Percentiles rank a stretch among this genome's conserved stretches.
Conservation (phyloP, 92 coral and sea anemone genomes). For the Phymanthus crucifer region DNA sequence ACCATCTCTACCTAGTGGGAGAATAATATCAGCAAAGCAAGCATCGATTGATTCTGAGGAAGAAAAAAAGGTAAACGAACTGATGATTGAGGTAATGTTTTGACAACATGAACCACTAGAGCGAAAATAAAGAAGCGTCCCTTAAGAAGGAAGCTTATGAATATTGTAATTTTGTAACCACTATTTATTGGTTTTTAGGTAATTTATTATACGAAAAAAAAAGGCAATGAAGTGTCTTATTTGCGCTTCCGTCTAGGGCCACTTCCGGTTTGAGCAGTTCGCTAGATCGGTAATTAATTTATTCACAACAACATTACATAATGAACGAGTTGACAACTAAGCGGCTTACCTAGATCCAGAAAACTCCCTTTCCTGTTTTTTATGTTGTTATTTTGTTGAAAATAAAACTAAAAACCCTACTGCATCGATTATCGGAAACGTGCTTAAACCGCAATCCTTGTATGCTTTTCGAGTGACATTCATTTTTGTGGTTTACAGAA, state of each 20-base stretch:
- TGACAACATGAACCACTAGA: background rate
- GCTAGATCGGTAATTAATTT: background rate
- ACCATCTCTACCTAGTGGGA: constrained; percentile 5
- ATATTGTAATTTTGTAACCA: background rate
- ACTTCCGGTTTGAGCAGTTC: background rate
- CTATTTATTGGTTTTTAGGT: background rate
- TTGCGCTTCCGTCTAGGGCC: background rate
- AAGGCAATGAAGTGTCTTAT: background rate
- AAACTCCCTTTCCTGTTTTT: background rate
- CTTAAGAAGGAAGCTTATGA: background rate
- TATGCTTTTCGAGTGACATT: background rate
- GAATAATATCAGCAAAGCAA: constrained; percentile 9
- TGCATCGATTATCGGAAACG: no score
- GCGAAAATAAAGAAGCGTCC: background rate
- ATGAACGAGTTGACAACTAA: background rate
- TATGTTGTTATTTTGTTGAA: background rate
- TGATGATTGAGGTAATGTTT: background rate
- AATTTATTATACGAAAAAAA: background rate
- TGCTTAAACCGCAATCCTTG: background rate
- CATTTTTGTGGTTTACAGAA: constrained; percentile 5
- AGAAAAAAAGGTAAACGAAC: constrained; percentile 9
- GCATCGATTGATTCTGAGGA: background rate
- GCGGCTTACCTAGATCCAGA: background rate
- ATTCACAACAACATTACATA: background rate
- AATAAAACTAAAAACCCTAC: background rate